These are phyloP conservation scores for Cotesia typhae DNA, from an alignment of 1,140 invertebrate species.

Conservation along the genomic window DNA sequence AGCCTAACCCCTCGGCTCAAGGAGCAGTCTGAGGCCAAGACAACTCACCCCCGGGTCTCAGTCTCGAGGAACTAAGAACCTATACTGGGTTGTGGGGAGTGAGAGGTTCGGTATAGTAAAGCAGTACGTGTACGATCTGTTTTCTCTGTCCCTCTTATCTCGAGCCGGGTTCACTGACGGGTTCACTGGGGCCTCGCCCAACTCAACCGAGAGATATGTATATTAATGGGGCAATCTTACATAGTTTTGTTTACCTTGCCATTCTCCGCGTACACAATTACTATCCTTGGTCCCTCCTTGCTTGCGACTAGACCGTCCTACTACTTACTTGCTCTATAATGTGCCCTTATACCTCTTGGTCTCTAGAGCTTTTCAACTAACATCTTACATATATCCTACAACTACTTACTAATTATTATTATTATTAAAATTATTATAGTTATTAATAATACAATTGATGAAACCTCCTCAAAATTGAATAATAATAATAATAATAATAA, in stretches of 20 bases:
- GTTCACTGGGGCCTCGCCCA: constrained; percentile 40
- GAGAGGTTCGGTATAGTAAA: not conserved
- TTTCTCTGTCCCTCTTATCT: constrained; percentile 12
- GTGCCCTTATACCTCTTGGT: constrained; percentile 31
- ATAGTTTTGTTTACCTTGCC: constrained; percentile 69
- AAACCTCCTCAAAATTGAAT: too few species aligned
- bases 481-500: too few species aligned
- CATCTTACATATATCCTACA: too few species aligned
- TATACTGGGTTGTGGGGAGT: constrained; percentile 14
- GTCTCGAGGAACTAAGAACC: too few species aligned
- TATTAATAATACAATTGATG: too few species aligned
- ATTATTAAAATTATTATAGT: too few species aligned
- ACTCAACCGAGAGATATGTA: constrained; percentile 67
- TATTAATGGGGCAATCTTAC: constrained; percentile 69
- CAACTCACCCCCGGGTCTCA: constrained; percentile 54
- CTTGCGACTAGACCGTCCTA: constrained; percentile 25
- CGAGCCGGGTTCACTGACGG: constrained; percentile 1
- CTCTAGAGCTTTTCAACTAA: constrained; percentile 6
- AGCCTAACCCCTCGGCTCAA: constrained; percentile 55
- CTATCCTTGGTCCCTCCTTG: constrained; percentile 52
- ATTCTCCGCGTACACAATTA: constrained; percentile 67
- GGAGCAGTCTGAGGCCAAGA: constrained; percentile 59
- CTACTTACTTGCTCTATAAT: constrained; percentile 37
- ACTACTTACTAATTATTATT: too few species aligned
- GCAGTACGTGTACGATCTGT: constrained; percentile 40